Conservation (phyloP, 2,888 invertebrate genomes). For the Tiliacea aurago region DNA sequence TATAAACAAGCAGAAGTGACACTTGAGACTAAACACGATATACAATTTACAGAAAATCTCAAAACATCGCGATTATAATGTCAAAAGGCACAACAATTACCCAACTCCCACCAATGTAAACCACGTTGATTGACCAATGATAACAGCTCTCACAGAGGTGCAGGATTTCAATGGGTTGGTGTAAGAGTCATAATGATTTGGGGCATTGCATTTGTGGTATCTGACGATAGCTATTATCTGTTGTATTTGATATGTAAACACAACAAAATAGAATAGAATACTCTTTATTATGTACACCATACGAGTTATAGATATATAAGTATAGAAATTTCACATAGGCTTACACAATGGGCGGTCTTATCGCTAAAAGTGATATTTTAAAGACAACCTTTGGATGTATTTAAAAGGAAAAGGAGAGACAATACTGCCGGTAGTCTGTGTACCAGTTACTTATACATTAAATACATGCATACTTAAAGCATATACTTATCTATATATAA, state of each 20-base stretch:
- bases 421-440: neutral
- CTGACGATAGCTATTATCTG: neutral
- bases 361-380: neutral
- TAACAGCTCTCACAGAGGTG: neutral
- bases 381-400: neutral
- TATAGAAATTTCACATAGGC: neutral
- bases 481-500: no score
- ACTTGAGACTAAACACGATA: neutral
- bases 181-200: no score
- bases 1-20: constrained; percentile 29
- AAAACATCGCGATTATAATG: neutral
- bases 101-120: neutral
- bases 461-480: no score
- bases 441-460: neutral
- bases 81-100: neutral
- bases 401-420: neutral
- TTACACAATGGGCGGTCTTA: neutral
- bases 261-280: neutral
- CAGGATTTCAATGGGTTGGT: neutral
- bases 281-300: neutral
- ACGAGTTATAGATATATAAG: neutral
- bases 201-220: no score
- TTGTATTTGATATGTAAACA: neutral
- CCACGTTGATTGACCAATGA: neutral
- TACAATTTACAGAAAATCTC: neutral